Evolutionary conservation across 37 sponge, comb jelly and placozoan genomes (phyloP).

Genomic region (Chondrilla cf. caribensis): DNA sequence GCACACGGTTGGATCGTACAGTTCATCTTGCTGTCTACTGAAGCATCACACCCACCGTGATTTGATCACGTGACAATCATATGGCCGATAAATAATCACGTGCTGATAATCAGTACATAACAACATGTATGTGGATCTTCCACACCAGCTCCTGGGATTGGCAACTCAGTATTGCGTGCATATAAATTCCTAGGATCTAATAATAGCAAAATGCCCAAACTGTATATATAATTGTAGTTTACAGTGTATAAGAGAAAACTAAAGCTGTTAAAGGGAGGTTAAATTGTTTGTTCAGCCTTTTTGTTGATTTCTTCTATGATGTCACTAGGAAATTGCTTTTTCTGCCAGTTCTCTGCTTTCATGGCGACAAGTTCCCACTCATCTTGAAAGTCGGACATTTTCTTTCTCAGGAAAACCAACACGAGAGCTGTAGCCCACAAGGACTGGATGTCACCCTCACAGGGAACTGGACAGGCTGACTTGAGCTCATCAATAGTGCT

Average conservation of each 20-base stretch:
- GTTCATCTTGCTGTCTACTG: constrained; percentile 1
- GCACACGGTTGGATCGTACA: neutral
- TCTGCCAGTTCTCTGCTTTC: constrained; percentile 64
- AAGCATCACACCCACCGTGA: neutral
- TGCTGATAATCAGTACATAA: too few relatives aligned
- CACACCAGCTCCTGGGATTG: too few relatives aligned
- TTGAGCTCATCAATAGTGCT: constrained; percentile 27
- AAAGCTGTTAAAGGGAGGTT: too few relatives aligned
- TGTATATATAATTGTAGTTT: too few relatives aligned
- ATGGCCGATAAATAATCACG: too few relatives aligned
- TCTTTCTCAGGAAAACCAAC: constrained; percentile 16
- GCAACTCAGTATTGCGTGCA: too few relatives aligned
- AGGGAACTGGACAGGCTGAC: constrained; percentile 36
- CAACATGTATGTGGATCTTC: too few relatives aligned
- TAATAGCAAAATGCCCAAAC: too few relatives aligned
- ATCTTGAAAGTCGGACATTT: constrained; percentile 24
- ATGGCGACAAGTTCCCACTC: constrained; percentile 66
- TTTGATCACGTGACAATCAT: neutral
- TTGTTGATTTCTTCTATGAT: neutral
- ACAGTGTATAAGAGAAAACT: too few relatives aligned
- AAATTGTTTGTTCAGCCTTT: neutral
- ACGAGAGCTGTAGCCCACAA: constrained; percentile 67
- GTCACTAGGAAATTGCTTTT: constrained; percentile 36
- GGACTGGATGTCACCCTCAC: constrained; percentile 2
- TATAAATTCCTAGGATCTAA: too few relatives aligned